These are phyloP conservation scores for Bergia sp. DNA, from an alignment of 92 coral and sea anemone genomes.

Conservation along the genomic window DNA sequence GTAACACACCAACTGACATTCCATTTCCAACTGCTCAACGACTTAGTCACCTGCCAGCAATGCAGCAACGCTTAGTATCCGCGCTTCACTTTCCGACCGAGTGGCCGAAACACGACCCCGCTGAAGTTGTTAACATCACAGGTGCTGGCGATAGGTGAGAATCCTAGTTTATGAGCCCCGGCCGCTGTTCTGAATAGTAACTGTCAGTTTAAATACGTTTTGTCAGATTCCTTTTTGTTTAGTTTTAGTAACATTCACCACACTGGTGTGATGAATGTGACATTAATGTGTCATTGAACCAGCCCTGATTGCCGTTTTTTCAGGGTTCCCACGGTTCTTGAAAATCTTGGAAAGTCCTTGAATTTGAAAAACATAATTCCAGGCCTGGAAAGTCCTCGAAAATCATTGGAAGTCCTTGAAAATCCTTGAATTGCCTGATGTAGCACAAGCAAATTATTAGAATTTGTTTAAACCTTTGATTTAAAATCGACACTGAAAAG, in stretches of 20 bases:
- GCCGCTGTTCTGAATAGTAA: not conserved
- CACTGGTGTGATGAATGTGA: not conserved
- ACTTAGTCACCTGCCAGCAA: constrained; percentile 56
- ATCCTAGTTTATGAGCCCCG: not conserved
- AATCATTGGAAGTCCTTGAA: no score
- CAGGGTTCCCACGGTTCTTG: no score
- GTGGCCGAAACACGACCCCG: constrained; percentile 50
- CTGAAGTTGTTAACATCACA: constrained; percentile 78
- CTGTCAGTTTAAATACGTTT: no score
- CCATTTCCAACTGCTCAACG: constrained; percentile 76
- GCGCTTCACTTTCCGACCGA: constrained; percentile 84
- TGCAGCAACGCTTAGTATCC: constrained; percentile 76
- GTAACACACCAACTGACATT: constrained; percentile 85
- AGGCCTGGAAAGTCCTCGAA: no score
- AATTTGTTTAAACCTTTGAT: no score
- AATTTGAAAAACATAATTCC: no score
- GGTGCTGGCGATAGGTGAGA: constrained; percentile 99
- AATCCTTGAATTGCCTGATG: no score
- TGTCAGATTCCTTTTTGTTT: no score
- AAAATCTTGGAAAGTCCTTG: no score
- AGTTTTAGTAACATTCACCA: not conserved
- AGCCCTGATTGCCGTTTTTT: not conserved
- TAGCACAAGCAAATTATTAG: no score
- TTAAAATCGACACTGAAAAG: no score
- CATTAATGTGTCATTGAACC: not conserved